Evolutionary conservation across 2,797 vertebrate species (phyloP).

Genomic region (Enteromius radiatus): DNA sequence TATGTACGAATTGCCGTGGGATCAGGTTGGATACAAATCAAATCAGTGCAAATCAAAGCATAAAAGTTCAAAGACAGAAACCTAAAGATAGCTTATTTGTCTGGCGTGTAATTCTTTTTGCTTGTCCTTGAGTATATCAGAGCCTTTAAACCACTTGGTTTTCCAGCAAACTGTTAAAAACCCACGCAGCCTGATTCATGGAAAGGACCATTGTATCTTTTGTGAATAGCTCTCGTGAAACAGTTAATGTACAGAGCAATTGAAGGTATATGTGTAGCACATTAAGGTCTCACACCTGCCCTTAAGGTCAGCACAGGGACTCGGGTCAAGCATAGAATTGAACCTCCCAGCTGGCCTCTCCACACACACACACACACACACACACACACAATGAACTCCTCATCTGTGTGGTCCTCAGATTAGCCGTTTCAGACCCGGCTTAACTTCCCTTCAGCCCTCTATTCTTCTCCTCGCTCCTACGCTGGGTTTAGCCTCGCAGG

Average conservation of each 20-base stretch:
- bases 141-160: background rate
- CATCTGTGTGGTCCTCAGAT: slow-evolving; percentile 76
- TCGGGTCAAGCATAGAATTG: slow-evolving; percentile 60
- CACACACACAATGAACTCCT: slow-evolving; percentile 64
- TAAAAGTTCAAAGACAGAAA: background rate
- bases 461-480: slow-evolving; percentile 73
- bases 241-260: background rate
- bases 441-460: slow-evolving; percentile 63
- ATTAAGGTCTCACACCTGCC: slow-evolving; percentile 75
- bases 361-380: slow-evolving; percentile 51
- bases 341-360: slow-evolving; percentile 33
- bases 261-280: slow-evolving; percentile 11
- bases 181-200: background rate
- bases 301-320: slow-evolving; percentile 62
- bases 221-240: background rate
- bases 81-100: background rate
- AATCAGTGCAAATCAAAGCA: too few species aligned
- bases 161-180: background rate
- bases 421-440: slow-evolving; percentile 59
- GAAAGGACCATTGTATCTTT: slow-evolving; percentile 7
- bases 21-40: too few species aligned
- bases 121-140: background rate
- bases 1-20: too few species aligned
- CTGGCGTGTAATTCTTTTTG: background rate
- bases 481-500: slow-evolving; percentile 77